phyloP scores from a whole-genome alignment of 2,113 vertebrate genomes.

The Peucedramus taeniatus region DNA sequence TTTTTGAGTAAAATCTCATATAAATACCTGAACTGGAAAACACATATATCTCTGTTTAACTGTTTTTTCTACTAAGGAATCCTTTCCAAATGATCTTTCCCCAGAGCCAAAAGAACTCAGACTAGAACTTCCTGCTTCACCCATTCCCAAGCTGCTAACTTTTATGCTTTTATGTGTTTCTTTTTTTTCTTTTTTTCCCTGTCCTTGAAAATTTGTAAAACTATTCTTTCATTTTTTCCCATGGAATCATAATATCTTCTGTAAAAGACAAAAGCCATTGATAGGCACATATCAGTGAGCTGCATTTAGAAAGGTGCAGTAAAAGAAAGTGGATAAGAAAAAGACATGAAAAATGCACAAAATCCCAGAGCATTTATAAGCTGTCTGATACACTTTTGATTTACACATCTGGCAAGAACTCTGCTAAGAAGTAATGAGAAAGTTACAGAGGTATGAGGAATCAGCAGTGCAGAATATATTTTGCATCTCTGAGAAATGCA shows the following conservation, averaged over 20 bases:
- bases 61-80: background rate
- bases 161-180: background rate
- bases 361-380: background rate
- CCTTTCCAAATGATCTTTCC: background rate
- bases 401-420: background rate
- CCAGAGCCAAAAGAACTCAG: background rate
- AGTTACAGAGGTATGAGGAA: background rate
- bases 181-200: background rate
- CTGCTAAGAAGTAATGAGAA: background rate
- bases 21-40: background rate
- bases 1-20: background rate
- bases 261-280: background rate
- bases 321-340: background rate
- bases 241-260: background rate
- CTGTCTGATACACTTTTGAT: background rate
- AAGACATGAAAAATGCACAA: background rate
- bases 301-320: background rate
- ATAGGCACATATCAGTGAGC: background rate
- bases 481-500: background rate
- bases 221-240: background rate
- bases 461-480: background rate
- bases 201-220: background rate
- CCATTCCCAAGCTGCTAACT: background rate
- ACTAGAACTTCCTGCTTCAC: background rate
- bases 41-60: background rate